Base-by-base conservation (phyloP, 1,140 invertebrate genomes). In the Ooceraea biroi region DNA sequence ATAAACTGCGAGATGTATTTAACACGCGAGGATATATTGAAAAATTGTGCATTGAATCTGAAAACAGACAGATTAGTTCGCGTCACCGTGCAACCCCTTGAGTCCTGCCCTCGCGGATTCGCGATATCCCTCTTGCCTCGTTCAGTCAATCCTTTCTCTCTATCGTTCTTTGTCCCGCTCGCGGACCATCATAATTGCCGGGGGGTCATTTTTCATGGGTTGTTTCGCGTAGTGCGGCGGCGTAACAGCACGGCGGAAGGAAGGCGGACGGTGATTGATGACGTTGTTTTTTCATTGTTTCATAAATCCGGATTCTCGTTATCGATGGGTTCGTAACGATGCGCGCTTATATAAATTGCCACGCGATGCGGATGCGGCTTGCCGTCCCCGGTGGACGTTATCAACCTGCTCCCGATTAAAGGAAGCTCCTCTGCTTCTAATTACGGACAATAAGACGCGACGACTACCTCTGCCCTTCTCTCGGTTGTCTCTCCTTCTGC, bases 281-380 rank as follows among this genome's bases (percentile, higher is more conserved):
- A 90, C 71, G 73, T 87, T 89, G 89, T 91, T 91, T 92, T 90
- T 92, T 91, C 89, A 85, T 89, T 89, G 87, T 91, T 92, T 91
- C 89, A 89, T 91, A 90, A 90, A 91, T 91, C 88, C 84, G 83
- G 63, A 90, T 92, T 89, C 85, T 83, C 76, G 87, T 90, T 90
- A 91, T 91, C 91, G 91, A 92, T 91, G 83, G 82, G 77, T 87
- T 74, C 61, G 84, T 85, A 89, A 88, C 90, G 83, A 88, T 84
- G 87, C 82, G 57, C 61, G 52, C 57, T 68, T 83, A 41, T 44
- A 71, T 57, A 22, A 41, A 80, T 80, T 71, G n/a, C 57, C n/a
- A 46, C 3, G 48, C 58, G 44, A 22, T 50, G 30, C 61, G 57
- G 22, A 61, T 48, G 57, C 22, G 36, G 36, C 36, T 25, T 48